Evolutionary conservation across 2,888 invertebrate species (phyloP).

Genomic region (Neelides folsomi): DNA sequence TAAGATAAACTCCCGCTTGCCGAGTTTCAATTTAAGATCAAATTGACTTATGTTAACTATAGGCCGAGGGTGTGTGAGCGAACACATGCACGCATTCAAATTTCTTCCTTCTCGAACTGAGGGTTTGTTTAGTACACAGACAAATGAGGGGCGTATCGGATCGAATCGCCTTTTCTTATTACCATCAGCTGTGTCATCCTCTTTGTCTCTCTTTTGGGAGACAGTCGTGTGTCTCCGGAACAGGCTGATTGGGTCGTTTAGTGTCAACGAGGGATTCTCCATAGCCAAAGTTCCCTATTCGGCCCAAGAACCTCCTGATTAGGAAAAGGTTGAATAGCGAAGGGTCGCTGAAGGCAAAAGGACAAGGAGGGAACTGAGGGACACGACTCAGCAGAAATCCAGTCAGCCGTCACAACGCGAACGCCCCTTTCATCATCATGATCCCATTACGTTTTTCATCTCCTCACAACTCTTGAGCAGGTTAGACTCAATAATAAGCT

Average conservation of each 20-base stretch:
- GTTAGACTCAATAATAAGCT: slow-evolving; percentile 8
- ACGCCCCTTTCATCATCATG: slow-evolving; percentile 22
- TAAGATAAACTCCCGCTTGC: no score
- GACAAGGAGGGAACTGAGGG: no score
- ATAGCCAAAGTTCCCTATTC: no score
- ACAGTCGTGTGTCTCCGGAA: not conserved
- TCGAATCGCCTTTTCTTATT: slow-evolving; percentile 4
- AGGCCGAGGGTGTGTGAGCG: not conserved
- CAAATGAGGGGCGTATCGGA: slow-evolving; percentile 1
- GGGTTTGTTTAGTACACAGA: not conserved
- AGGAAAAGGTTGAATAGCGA: no score
- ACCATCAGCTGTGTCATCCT: slow-evolving; percentile 11
- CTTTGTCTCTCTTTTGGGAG: slow-evolving; percentile 5
- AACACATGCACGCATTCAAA: slow-evolving; percentile 4
- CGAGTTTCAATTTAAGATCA: no score
- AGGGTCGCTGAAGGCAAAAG: no score
- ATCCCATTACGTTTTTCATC: slow-evolving; percentile 13
- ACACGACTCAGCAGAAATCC: slow-evolving; percentile 17
- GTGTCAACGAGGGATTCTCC: no score
- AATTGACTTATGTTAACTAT: no score
- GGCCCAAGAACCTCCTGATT: no score
- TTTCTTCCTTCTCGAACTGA: not conserved
- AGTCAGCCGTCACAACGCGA: slow-evolving; percentile 18
- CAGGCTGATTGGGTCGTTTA: not conserved
- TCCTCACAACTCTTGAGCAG: not conserved